phyloP scores from a whole-genome alignment of 2,113 vertebrate genomes.

The Paralichthys olivaceus region DNA sequence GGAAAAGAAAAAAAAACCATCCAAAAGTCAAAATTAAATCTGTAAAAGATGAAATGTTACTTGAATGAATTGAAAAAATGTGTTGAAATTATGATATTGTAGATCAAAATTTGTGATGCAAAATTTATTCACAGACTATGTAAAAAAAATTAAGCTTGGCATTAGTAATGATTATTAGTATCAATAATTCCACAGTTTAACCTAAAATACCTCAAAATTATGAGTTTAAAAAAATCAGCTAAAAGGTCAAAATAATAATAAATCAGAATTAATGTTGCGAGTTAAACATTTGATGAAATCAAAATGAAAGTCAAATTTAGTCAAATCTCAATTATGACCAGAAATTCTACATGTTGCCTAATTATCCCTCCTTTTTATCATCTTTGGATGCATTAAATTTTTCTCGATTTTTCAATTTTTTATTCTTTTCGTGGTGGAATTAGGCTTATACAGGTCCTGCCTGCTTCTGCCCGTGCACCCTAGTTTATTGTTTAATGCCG shows the following conservation, averaged over 20 bases:
- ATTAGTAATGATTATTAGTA: too few species aligned
- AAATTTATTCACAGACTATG: too few species aligned
- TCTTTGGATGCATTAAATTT: too few species aligned
- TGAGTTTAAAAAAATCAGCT: too few species aligned
- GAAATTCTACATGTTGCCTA: neutral
- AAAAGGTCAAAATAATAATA: neutral
- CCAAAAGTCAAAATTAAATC: neutral
- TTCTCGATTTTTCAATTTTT: too few species aligned
- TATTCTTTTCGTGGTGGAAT: slow-evolving; percentile 25
- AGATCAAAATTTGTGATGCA: neutral
- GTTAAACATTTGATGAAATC: neutral
- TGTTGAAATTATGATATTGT: neutral
- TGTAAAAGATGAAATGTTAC: neutral
- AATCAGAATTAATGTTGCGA: neutral
- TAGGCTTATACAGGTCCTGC: slow-evolving; percentile 1
- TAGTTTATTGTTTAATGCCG: slow-evolving; percentile 21
- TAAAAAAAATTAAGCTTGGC: too few species aligned
- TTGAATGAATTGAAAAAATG: neutral
- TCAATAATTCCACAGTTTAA: too few species aligned
- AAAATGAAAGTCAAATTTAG: neutral
- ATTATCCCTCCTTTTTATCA: neutral
- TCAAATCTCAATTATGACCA: neutral
- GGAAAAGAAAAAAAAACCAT: neutral
- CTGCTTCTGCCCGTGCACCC: neutral
- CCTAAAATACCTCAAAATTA: too few species aligned